Percentiles rank a stretch among this genome's conserved stretches.
These are phyloP conservation scores for Tachuris rubrigastra DNA, from an alignment of 2,113 vertebrate genomes.

Conservation along the genomic window DNA sequence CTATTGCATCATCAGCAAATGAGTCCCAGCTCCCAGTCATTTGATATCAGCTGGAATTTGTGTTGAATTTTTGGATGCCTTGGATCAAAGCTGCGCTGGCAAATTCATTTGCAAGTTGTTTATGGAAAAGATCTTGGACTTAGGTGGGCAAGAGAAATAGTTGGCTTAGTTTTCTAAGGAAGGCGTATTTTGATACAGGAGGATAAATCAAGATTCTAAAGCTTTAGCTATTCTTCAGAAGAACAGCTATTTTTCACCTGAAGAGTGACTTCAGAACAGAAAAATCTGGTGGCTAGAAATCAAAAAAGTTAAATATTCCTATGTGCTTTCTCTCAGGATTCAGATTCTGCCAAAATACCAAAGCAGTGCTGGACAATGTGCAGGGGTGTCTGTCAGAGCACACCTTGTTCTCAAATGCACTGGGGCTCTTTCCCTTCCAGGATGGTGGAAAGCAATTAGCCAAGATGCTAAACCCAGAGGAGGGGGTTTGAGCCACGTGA, in stretches of 20 bases:
- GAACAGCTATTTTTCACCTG: background rate
- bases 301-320: background rate
- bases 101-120: background rate
- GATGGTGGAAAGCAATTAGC: background rate
- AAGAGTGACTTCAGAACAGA: background rate
- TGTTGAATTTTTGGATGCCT: background rate
- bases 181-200: background rate
- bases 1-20: background rate
- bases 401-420: accelerated
- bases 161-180: accelerated
- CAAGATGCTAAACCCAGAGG: background rate
- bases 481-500: background rate
- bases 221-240: background rate
- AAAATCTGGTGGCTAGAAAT: background rate
- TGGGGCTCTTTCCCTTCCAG: background rate
- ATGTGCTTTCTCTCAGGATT: background rate
- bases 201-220: background rate
- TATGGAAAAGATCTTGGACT: background rate
- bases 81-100: background rate
- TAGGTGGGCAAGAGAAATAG: background rate
- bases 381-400: background rate
- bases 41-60: background rate
- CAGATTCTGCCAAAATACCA: background rate
- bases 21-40: background rate
- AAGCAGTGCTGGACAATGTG: background rate